Conservation (phyloP, 2,888 invertebrate genomes). For the Geophilus truncorum region DNA sequence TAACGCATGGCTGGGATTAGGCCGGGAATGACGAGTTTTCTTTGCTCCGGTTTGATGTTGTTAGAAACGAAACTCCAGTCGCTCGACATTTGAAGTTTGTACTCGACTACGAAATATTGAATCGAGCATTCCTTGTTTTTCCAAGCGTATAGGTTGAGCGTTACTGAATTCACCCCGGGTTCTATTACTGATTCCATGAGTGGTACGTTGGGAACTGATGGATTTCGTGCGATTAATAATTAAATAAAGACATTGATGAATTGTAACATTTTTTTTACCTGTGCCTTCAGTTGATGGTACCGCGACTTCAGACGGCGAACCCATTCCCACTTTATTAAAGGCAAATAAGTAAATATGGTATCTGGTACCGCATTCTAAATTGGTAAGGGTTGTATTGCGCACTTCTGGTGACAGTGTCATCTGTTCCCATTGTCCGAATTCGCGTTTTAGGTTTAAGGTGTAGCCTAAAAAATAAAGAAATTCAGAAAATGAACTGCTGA, state of each 20-base stretch:
- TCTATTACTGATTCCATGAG: conserved; percentile 34
- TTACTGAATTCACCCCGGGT: conserved; percentile 55
- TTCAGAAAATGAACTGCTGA: neutral
- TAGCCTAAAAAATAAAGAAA: conserved; percentile 35
- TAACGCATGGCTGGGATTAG: conserved; percentile 49
- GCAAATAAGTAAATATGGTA: conserved; percentile 49
- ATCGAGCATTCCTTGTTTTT: conserved; percentile 47
- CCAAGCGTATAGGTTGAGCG: conserved; percentile 50
- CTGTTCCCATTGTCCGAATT: conserved; percentile 39
- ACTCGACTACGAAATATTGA: conserved; percentile 41
- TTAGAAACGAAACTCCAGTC: conserved; percentile 39
- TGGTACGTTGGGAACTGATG: conserved; percentile 35
- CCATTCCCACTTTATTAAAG: conserved; percentile 47
- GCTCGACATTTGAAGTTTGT: conserved; percentile 37
- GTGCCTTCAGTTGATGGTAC: conserved; percentile 48
- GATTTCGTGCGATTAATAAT: neutral
- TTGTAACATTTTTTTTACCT: conserved; percentile 42
- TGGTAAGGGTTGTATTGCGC: conserved; percentile 37
- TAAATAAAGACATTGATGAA: neutral
- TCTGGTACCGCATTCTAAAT: conserved; percentile 48
- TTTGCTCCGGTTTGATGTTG: conserved; percentile 37
- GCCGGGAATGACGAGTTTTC: conserved; percentile 41
- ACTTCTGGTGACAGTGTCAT: conserved; percentile 40
- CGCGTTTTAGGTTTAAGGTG: conserved; percentile 37
- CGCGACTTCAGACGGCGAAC: conserved; percentile 45